Conservation (phyloP, 2,888 invertebrate genomes). For the Digitonthophagus gazella region DNA sequence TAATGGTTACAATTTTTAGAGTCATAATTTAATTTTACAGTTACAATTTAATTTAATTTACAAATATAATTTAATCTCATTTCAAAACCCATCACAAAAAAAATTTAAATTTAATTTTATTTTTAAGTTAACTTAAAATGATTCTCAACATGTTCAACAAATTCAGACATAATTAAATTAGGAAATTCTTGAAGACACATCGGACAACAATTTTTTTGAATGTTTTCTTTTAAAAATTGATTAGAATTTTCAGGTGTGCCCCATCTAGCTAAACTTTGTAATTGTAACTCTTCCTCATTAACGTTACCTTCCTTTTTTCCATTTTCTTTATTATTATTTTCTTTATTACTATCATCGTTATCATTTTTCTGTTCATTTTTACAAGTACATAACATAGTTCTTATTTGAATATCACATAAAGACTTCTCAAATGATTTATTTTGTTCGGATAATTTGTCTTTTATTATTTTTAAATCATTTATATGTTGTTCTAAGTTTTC, state of each 20-base stretch:
- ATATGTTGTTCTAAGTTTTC: constrained; percentile 66
- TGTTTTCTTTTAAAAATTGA: constrained; percentile 37
- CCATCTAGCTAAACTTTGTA: constrained; percentile 52
- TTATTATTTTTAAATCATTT: constrained; percentile 62
- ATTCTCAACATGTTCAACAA: constrained; percentile 73
- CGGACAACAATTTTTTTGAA: constrained; percentile 61
- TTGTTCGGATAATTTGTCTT: constrained; percentile 61
- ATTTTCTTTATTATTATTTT: constrained; percentile 22
- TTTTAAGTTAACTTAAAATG: constrained; percentile 61
- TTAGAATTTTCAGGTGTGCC: constrained; percentile 54
- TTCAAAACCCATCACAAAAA: too few relatives aligned
- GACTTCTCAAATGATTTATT: constrained; percentile 60
- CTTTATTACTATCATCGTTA: constrained; percentile 5
- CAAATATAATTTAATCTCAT: too few relatives aligned
- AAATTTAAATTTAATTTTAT: too few relatives aligned
- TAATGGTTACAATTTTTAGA: too few relatives aligned
- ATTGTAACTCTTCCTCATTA: constrained; percentile 29
- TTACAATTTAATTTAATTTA: too few relatives aligned
- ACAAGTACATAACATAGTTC: constrained; percentile 48
- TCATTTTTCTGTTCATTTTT: constrained; percentile 7
- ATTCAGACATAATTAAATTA: constrained; percentile 60
- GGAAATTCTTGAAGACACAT: constrained; percentile 68
- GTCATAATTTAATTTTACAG: too few relatives aligned
- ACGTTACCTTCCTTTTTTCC: too few relatives aligned
- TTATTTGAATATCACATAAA: constrained; percentile 45